Conservation (phyloP, 2,113 vertebrate species). For the Nannobrachium achirus region DNA sequence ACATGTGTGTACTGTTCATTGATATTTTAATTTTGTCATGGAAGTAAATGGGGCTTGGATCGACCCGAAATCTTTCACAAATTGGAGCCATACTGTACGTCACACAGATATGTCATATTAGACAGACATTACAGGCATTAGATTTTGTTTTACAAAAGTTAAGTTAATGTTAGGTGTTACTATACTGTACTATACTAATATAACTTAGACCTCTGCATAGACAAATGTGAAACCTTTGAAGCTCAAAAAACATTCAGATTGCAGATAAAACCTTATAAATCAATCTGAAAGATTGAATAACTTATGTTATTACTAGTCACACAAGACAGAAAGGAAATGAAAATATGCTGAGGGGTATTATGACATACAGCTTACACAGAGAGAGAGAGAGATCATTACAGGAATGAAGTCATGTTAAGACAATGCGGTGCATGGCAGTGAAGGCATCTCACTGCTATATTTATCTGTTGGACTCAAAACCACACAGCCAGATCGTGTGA, state of each 20-base stretch:
- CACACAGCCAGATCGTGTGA: constrained; percentile 1
- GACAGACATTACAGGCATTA: too few relatives aligned
- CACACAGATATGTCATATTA: too few relatives aligned
- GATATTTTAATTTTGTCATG: not conserved
- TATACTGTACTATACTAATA: too few relatives aligned
- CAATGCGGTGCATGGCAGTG: constrained; percentile 36
- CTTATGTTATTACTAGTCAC: not conserved
- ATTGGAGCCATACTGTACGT: too few relatives aligned
- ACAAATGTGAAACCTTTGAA: too few relatives aligned
- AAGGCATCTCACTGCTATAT: constrained; percentile 50
- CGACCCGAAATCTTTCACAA: too few relatives aligned
- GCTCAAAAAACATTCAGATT: too few relatives aligned
- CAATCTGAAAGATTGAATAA: too few relatives aligned
- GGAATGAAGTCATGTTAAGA: constrained; percentile 28
- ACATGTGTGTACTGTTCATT: not conserved
- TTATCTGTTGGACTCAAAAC: constrained; percentile 38
- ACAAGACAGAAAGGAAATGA: not conserved
- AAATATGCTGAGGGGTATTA: constrained; percentile 6
- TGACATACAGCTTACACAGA: not conserved
- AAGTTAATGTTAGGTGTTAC: too few relatives aligned
- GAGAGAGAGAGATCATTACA: constrained; percentile 39
- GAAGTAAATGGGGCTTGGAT: not conserved
- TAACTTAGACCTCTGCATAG: too few relatives aligned
- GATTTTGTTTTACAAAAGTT: too few relatives aligned
- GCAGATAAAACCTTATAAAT: too few relatives aligned